A percentile compares a stretch with the other conserved stretches of the same genome.
These are phyloP conservation scores for Callionymus lyra DNA, from an alignment of 2,113 vertebrate genomes.

Conservation along the genomic window DNA sequence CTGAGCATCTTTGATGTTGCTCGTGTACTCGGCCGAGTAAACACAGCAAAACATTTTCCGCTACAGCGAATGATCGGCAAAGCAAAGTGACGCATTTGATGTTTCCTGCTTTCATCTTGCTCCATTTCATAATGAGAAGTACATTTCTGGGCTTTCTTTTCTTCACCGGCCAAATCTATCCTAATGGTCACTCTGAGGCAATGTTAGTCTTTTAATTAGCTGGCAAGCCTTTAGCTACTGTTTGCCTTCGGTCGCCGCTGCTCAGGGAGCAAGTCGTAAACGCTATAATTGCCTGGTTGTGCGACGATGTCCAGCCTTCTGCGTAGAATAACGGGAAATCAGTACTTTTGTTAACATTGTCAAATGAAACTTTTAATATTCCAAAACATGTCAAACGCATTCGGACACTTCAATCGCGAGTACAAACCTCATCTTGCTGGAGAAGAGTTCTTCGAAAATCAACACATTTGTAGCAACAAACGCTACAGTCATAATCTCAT, in stretches of 20 bases:
- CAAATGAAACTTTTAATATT: no score
- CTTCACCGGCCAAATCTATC: constrained; percentile 27
- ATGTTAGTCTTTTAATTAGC: constrained; percentile 50
- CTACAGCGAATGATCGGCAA: constrained; percentile 4
- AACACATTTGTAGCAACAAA: no score
- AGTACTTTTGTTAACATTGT: no score
- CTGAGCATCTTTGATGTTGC: constrained; percentile 13
- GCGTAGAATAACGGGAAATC: no score
- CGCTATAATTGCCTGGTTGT: constrained; percentile 27
- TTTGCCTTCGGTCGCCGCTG: constrained; percentile 13
- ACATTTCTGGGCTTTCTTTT: constrained; percentile 33
- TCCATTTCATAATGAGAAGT: constrained; percentile 21
- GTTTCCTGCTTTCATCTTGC: constrained; percentile 14
- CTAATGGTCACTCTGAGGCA: constrained; percentile 48
- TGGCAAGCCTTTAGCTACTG: constrained; percentile 42
- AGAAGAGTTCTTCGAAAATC: no score
- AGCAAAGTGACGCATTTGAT: constrained; percentile 17
- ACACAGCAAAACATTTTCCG: constrained; percentile 13
- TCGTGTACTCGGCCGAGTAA: constrained; percentile 7
- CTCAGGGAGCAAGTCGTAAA: constrained; percentile 33
- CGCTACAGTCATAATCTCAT: no score
- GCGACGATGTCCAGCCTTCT: constrained; percentile 12
- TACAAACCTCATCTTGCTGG: no score
- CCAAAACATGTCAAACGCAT: no score
- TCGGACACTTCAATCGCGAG: no score